These are phyloP conservation scores for Fulica atra DNA, from an alignment of 2,113 vertebrate genomes.

Conservation along the genomic window DNA sequence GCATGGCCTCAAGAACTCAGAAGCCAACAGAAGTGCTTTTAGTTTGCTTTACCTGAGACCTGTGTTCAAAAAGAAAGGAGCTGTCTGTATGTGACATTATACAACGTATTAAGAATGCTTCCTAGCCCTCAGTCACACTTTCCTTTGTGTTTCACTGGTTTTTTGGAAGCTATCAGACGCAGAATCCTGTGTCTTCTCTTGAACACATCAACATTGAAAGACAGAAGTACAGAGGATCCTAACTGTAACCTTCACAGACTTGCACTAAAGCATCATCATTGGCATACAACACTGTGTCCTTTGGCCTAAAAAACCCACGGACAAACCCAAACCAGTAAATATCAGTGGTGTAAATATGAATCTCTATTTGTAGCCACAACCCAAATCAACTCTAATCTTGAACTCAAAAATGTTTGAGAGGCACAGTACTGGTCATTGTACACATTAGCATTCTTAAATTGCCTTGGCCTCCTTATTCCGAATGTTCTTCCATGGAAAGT, in stretches of 20 bases:
- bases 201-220: not conserved
- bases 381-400: not conserved
- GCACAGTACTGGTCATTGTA: not conserved
- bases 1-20: not conserved
- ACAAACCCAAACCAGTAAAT: accelerated
- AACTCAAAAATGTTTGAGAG: not conserved
- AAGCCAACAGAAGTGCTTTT: not conserved
- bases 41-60: not conserved
- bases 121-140: not conserved
- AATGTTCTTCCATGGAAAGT: not conserved
- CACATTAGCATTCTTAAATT: not conserved
- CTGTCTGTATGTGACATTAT: not conserved
- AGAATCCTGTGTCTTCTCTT: not conserved
- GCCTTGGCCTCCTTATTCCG: not conserved
- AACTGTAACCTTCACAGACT: not conserved
- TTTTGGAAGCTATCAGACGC: not conserved
- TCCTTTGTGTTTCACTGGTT: not conserved
- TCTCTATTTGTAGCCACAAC: not conserved
- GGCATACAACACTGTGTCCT: not conserved
- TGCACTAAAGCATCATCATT: not conserved
- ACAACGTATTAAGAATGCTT: not conserved
- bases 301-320: not conserved
- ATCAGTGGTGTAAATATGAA: accelerated
- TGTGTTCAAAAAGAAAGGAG: not conserved
- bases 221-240: accelerated